Evolutionary conservation across 2,113 vertebrate genomes (phyloP).

Genomic region (Garra rufa): DNA sequence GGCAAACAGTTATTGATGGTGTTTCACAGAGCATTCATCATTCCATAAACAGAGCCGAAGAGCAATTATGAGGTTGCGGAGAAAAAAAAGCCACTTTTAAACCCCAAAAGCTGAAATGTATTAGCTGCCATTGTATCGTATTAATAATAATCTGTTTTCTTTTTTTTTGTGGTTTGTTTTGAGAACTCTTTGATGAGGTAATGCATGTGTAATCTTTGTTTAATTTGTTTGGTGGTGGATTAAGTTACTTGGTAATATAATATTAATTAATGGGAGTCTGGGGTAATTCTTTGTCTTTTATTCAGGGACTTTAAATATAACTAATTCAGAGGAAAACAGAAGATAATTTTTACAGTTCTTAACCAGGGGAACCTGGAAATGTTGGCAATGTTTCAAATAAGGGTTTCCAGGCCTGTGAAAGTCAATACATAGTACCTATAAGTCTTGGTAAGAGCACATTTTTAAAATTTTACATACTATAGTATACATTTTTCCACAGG

Average conservation of each 20-base stretch:
- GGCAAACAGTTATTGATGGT: slow-evolving; percentile 17
- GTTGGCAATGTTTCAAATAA: not conserved
- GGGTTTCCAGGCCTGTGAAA: not conserved
- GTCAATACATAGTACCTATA: not conserved
- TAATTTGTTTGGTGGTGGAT: not conserved
- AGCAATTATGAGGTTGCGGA: slow-evolving; percentile 19
- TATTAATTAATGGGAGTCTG: not conserved
- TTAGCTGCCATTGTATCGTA: not conserved
- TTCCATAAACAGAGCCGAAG: not conserved
- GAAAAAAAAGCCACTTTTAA: not conserved
- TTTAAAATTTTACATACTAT: not conserved
- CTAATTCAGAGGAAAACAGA: not conserved
- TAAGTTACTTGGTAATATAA: not conserved
- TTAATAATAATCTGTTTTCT: not conserved
- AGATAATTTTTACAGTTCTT: not conserved
- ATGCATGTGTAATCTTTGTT: not conserved
- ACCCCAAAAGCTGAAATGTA: slow-evolving; percentile 5
- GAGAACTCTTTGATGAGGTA: not conserved
- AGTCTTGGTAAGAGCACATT: not conserved
- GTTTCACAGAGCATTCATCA: slow-evolving; percentile 16
- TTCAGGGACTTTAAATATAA: not conserved
- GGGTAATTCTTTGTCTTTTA: not conserved
- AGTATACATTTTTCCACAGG: not conserved
- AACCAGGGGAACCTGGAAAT: not conserved
- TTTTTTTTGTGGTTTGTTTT: slow-evolving; percentile 3